Percentiles rank a stretch among this genome's conserved stretches.
Evolutionary conservation across 2,888 invertebrate species (phyloP).

Genomic region (Aporophyla nigra): DNA sequence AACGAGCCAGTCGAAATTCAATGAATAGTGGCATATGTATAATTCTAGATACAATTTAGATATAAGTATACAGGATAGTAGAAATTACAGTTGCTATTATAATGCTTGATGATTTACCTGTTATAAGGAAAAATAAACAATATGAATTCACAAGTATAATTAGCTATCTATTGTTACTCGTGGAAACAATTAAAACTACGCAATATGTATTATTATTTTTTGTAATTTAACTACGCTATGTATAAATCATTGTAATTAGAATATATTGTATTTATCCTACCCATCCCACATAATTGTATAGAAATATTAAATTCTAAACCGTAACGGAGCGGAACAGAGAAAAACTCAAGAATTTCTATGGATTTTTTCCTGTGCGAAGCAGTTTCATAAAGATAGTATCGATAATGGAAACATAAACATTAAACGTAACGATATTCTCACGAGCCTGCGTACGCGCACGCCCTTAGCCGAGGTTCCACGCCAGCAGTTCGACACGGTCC

Average conservation of each 20-base stretch:
- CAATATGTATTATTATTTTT: background rate
- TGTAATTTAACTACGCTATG: constrained; percentile 10
- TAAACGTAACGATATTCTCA: constrained; percentile 65
- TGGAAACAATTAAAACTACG: constrained; percentile 7
- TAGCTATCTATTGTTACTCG: constrained; percentile 4
- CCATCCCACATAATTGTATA: background rate
- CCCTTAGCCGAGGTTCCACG: constrained; percentile 77
- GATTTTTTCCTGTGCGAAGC: constrained; percentile 36
- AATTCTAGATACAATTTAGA: background rate
- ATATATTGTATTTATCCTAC: constrained; percentile 17
- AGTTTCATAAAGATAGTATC: constrained; percentile 48
- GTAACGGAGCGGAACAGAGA: constrained; percentile 24
- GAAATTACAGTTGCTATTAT: background rate
- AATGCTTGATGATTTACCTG: background rate
- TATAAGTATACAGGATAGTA: background rate
- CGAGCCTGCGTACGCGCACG: constrained; percentile 67
- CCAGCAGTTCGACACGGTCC: constrained; percentile 80
- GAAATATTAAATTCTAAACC: constrained; percentile 9
- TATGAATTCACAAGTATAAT: constrained; percentile 7
- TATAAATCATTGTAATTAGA: background rate
- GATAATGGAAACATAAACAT: constrained; percentile 54
- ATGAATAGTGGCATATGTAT: background rate
- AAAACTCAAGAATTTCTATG: constrained; percentile 24
- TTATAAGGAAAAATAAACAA: constrained; percentile 16
- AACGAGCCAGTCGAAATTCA: background rate